These are phyloP conservation scores for Sander vitreus DNA, from an alignment of 2,113 vertebrate species.

Conservation along the genomic window DNA sequence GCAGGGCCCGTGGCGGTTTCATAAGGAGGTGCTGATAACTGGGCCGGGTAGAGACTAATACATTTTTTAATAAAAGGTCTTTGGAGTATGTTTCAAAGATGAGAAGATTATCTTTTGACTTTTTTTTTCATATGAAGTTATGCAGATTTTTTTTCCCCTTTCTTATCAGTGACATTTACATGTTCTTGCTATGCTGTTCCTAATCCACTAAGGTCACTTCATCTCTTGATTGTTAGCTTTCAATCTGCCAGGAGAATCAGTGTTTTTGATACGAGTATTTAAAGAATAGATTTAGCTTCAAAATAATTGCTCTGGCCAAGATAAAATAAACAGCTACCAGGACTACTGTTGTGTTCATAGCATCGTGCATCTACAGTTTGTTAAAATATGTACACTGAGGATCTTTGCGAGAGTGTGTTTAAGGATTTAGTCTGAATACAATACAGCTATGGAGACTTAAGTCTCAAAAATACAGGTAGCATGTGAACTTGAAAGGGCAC, in stretches of 20 bases:
- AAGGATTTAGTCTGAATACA: slow-evolving; percentile 13
- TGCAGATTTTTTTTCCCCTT: slow-evolving; percentile 11
- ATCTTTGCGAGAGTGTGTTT: background rate
- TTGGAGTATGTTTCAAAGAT: slow-evolving; percentile 64
- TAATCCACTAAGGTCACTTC: slow-evolving; percentile 18
- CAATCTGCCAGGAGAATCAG: too few species aligned
- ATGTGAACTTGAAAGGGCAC: background rate
- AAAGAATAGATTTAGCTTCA: background rate
- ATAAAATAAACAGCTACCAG: background rate
- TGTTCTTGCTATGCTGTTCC: slow-evolving; percentile 26
- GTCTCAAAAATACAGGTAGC: background rate
- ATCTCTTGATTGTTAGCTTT: slow-evolving; percentile 18
- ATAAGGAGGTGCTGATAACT: slow-evolving; percentile 58
- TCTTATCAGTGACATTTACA: slow-evolving; percentile 39
- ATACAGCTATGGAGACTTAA: background rate
- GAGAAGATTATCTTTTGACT: slow-evolving; percentile 57
- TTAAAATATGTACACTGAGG: slow-evolving; percentile 21
- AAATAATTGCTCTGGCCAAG: background rate
- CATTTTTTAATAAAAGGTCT: slow-evolving; percentile 72
- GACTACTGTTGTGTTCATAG: background rate
- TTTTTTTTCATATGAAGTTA: slow-evolving; percentile 30
- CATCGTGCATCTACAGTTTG: background rate
- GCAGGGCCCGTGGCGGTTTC: slow-evolving; percentile 24
- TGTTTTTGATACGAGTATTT: background rate
- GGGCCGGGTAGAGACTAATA: slow-evolving; percentile 54